Evolutionary conservation across 2,888 invertebrate species (phyloP).

Genomic region (Amiota communis): DNA sequence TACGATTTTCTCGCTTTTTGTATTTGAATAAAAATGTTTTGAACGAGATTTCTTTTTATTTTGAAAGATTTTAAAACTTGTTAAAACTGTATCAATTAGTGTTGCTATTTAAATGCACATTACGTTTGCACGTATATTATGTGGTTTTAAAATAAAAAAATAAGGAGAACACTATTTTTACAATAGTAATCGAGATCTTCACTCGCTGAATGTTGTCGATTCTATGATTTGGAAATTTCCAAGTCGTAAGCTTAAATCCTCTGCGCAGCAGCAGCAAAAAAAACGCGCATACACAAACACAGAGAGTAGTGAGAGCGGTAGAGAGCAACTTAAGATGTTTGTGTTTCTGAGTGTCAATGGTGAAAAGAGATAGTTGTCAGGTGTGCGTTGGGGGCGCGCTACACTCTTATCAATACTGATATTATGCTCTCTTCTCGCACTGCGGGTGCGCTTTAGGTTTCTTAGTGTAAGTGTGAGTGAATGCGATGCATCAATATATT

Average conservation of each 20-base stretch:
- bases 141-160: no score
- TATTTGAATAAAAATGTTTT: no score
- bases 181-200: slow-evolving; percentile 53
- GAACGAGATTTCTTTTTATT: no score
- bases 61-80: no score
- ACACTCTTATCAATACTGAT: slow-evolving; percentile 1
- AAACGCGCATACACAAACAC: slow-evolving; percentile 39
- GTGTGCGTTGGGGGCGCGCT: slow-evolving; percentile 13
- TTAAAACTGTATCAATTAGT: no score
- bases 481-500: slow-evolving; percentile 30
- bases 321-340: slow-evolving; percentile 33
- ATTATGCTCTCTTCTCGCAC: background rate
- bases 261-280: slow-evolving; percentile 41
- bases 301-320: slow-evolving; percentile 46
- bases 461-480: slow-evolving; percentile 29
- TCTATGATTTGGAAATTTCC: slow-evolving; percentile 70
- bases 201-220: slow-evolving; percentile 72
- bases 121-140: no score
- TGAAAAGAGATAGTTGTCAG: slow-evolving; percentile 25
- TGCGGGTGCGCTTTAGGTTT: slow-evolving; percentile 24
- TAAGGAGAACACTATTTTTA: no score
- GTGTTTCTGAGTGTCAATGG: slow-evolving; percentile 21
- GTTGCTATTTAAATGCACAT: no score
- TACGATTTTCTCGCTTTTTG: no score
- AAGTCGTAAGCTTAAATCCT: slow-evolving; percentile 72